Evolutionary conservation across 2,113 vertebrate genomes (phyloP), one percentile per base, ranked within the genome.

Genomic region (Oostethus manadensis): DNA sequence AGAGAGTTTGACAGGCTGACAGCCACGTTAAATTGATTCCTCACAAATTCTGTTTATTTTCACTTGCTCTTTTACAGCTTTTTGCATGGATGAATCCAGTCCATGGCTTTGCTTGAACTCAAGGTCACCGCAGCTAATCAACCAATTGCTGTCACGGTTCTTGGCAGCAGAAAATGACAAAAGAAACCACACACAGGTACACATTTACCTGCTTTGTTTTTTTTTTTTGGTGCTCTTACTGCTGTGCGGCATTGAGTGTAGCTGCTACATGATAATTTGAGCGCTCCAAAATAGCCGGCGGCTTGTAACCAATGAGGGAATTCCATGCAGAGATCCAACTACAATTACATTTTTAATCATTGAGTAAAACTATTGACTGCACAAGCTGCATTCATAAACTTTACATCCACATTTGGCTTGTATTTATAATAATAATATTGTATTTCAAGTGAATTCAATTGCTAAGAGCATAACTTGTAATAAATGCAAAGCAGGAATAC

Each of bases 31-130:
- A 82, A 89, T 89, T 86, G 85, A 88, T 86, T 87, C 79, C 69
- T 82, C 83, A 81, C 73, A 54, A 63, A 50, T 10, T 75, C 70
- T 79, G 85, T 88, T 87, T 87, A 81, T 87, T 88, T 87, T 82
- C 62, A 38, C 70, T 58, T 60, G 68, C 64, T 42, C 62, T 54
- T 68, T 47, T 49, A 73, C 71, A 58, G 62, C 43, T 48, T 33
- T 5, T 64, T 51, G 72, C 71, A 76, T 21, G 22, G 40, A 62
- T 63, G 66, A 63, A 60, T 66, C 46, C 45, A 10, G 29, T 46
- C 73, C 62, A 55, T 54, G 15, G 64, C 70, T 77, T 33, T n/a
- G 58, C 76, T 42, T 21, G 51, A 47, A 74, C 75, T 76, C 63
- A 55, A 76, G 73, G 74, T 67, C 73, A 51, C 10, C 65, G 23